phyloP scores from a whole-genome alignment of 2,797 vertebrate genomes.

The Tragopan temminckii region DNA sequence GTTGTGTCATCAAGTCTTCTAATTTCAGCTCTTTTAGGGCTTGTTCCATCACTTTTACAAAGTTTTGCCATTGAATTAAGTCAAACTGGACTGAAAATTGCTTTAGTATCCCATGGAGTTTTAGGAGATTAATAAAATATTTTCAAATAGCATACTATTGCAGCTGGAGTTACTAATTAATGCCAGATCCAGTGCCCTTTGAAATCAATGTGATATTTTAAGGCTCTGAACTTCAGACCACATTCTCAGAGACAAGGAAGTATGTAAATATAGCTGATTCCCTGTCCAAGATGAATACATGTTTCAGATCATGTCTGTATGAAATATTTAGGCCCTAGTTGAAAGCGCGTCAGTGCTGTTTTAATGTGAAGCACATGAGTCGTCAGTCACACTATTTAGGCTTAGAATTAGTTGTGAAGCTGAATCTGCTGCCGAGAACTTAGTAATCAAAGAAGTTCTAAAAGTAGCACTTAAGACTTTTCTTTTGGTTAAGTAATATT shows the following conservation, averaged over 20 bases:
- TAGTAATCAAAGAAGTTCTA: not conserved
- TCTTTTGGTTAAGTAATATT: constrained; percentile 26
- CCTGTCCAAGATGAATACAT: constrained; percentile 42
- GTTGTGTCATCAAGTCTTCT: not conserved
- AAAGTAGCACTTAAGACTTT: not conserved
- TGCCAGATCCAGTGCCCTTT: constrained; percentile 13
- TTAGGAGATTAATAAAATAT: constrained; percentile 48
- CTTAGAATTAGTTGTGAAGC: not conserved
- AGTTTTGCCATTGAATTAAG: not conserved
- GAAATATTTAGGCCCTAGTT: constrained; percentile 40
- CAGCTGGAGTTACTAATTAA: constrained; percentile 32
- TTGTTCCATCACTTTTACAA: not conserved
- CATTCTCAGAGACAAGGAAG: constrained; percentile 10
- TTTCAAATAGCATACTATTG: constrained; percentile 56
- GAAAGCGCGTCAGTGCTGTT: constrained; percentile 16
- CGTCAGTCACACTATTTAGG: constrained; percentile 1
- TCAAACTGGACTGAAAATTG: constrained; percentile 7
- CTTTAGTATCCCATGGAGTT: not conserved
- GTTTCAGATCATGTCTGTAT: constrained; percentile 48
- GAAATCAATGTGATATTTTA: constrained; percentile 21
- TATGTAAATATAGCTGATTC: constrained; percentile 47
- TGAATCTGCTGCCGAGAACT: not conserved
- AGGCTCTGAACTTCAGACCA: constrained; percentile 55
- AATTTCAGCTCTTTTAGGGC: not conserved
- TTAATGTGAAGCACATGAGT: constrained; percentile 5